Evolutionary conservation across 2,113 vertebrate species (phyloP), one percentile per base, ranked within the genome.

Genomic region (Synodontis membranacea): DNA sequence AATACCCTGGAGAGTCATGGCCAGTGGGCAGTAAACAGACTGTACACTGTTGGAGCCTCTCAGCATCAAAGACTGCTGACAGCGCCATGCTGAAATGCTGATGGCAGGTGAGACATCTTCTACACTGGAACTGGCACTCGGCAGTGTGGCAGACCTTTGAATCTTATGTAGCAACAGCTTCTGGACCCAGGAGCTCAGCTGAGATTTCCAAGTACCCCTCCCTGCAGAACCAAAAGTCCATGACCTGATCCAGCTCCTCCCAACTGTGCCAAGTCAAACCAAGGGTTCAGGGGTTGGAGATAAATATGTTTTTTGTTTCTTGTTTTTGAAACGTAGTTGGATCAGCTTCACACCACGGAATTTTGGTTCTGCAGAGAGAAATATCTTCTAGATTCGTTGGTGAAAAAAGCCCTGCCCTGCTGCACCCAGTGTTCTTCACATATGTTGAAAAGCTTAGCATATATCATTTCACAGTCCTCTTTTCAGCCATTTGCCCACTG

Each of bases 41-140:
- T 91, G 91, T 89, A 87, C 91, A 88, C 92, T 92, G 92, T 93
- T 93, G 92, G 91, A 81, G 90, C 75, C 90, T 92, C 91, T 93
- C 87, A 91, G 91, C 84, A 88, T 91, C 94, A 92, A 74, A 82
- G 75, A 44, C 62, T 82, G 88, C 90, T 91, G 90, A 91, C 74
- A 80, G 25, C 1, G 15, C 42, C 64, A 23, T 28, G 78, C 60
- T 82, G 86, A 83, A 79, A 62, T 62, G 23, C 52, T 21, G 60
- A 86, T 62, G 82, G 80, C 75, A 60, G 52, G 14, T 89, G 88
- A 90, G 87, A 83, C 86, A 81, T 74, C 79, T 60, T 60, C 70
- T 52, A 48, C 17, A 28, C 68, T 83, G 68, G 84, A 88, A 80
- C 37, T 72, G 52, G 39, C 56, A 81, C 31, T 58, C 28, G 80